A percentile compares a stretch with the other conserved stretches of the same genome.
Evolutionary conservation across 2,888 invertebrate species (phyloP).

Genomic region (Cinara cedri): DNA sequence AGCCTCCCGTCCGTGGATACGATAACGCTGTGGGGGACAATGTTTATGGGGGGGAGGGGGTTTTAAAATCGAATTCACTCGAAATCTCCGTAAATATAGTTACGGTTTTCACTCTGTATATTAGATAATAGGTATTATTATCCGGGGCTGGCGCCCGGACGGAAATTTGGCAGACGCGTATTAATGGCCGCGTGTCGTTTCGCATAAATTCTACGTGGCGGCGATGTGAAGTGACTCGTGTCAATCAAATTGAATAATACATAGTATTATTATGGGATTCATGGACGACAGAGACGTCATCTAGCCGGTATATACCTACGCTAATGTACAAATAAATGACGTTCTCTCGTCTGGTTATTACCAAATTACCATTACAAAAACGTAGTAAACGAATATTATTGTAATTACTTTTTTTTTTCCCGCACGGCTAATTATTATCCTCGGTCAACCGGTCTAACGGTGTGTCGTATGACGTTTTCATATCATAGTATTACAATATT

Average conservation of each 20-base stretch:
- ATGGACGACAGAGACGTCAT: not conserved
- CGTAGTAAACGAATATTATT: not conserved
- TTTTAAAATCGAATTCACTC: too few species aligned
- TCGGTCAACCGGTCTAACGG: too few species aligned
- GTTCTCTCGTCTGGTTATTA: constrained; percentile 7
- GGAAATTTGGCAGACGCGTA: not conserved
- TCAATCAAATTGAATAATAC: constrained; percentile 14
- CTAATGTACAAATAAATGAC: not conserved
- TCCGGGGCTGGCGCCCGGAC: not conserved
- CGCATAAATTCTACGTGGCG: not conserved
- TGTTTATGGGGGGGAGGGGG: too few species aligned
- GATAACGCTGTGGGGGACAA: too few species aligned
- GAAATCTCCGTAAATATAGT: too few species aligned
- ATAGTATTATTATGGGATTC: not conserved
- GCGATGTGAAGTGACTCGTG: constrained; percentile 10
- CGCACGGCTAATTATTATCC: constrained; percentile 6
- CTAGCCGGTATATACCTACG: not conserved
- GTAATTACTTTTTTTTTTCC: constrained; percentile 12
- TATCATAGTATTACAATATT: too few species aligned
- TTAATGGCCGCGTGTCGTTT: not conserved
- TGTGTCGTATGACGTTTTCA: too few species aligned
- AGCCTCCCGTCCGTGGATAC: not conserved
- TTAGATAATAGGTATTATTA: not conserved
- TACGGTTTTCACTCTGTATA: too few species aligned
- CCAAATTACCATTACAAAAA: not conserved